These are phyloP conservation scores for Centropristis striata DNA, from an alignment of 2,113 vertebrate species.

Conservation along the genomic window DNA sequence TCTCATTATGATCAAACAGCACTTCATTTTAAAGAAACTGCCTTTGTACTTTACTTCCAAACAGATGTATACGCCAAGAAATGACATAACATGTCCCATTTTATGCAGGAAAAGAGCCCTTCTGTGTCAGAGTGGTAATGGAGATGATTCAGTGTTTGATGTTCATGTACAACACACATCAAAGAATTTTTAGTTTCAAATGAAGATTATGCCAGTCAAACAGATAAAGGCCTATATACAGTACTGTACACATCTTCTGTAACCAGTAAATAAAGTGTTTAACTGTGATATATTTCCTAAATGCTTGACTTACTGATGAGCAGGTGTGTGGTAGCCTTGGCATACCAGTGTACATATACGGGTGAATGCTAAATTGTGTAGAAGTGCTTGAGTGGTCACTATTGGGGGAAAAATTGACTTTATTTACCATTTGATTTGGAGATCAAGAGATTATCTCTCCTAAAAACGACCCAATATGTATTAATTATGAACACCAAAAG, in stretches of 20 bases:
- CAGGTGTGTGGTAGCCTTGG: no score
- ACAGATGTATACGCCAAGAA: slow-evolving; percentile 56
- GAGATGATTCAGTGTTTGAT: slow-evolving; percentile 41
- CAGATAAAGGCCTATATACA: background rate
- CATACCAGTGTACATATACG: no score
- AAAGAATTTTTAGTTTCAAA: slow-evolving; percentile 40
- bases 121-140: slow-evolving; percentile 27
- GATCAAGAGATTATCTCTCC: no score
- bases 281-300: background rate
- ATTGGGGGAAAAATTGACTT: no score
- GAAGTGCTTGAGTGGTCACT: no score
- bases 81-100: slow-evolving; percentile 42
- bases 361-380: no score
- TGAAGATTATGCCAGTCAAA: background rate
- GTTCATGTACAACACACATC: slow-evolving; percentile 39
- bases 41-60: slow-evolving; percentile 43
- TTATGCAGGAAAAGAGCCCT: slow-evolving; percentile 23
- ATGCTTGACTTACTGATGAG: background rate
- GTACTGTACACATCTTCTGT: background rate
- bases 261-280: background rate
- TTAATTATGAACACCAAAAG: no score
- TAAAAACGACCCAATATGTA: no score
- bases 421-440: no score
- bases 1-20: slow-evolving; percentile 58
- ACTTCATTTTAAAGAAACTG: slow-evolving; percentile 38